Percentiles rank a stretch among this genome's conserved stretches.
phyloP scores from a whole-genome alignment of 1,140 invertebrate genomes.

The Coptotermes formosanus region DNA sequence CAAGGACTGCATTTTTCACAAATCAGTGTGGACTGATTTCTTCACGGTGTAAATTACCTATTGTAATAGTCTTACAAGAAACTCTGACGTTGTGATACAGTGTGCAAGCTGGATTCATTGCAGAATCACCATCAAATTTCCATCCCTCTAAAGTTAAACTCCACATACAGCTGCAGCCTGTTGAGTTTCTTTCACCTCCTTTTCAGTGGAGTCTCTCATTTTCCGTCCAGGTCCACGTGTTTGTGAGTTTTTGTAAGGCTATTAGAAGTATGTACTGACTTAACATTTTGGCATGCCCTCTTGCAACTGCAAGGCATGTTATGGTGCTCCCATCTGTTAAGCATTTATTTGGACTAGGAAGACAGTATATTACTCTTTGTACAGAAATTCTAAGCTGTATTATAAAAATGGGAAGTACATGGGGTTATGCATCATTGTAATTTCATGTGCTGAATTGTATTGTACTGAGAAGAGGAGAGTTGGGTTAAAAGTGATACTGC shows the following conservation, averaged over 20 bases:
- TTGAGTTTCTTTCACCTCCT: not conserved
- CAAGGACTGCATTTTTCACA: not conserved
- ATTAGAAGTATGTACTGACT: not conserved
- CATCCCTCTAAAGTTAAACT: not conserved
- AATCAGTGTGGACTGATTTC: not conserved
- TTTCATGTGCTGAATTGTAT: not conserved
- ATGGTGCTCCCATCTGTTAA: slow-evolving; percentile 9
- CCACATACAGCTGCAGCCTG: not conserved
- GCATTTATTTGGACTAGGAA: not conserved
- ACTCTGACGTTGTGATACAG: not conserved
- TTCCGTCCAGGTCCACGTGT: not conserved
- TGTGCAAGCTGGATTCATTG: not conserved
- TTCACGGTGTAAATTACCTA: not conserved
- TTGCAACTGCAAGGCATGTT: not conserved
- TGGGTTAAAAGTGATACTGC: not conserved
- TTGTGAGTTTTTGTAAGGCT: not conserved
- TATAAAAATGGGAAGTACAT: not conserved
- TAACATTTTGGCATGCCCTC: not conserved
- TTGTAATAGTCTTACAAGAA: slow-evolving; percentile 5
- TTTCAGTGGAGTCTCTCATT: not conserved
- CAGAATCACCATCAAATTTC: not conserved
- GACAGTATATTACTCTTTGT: not conserved
- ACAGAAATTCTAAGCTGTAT: not conserved
- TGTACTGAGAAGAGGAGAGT: not conserved
- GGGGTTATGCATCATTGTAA: not conserved